A percentile compares a stretch with the other conserved stretches of the same genome.
phyloP scores from a whole-genome alignment of 2,888 invertebrate genomes.

The Torymus texanus region DNA sequence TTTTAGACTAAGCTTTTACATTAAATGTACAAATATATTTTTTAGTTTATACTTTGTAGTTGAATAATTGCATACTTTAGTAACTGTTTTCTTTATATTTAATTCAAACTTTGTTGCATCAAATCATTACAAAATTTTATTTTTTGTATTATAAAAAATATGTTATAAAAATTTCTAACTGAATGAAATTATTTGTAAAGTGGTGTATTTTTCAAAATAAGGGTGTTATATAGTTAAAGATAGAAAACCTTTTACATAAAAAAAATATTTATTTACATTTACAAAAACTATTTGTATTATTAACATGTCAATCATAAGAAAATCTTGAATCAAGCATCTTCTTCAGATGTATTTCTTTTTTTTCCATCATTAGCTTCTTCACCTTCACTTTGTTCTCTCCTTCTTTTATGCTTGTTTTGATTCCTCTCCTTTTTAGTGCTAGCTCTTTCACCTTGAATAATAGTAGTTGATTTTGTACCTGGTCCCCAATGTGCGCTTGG shows the following conservation, averaged over 20 bases:
- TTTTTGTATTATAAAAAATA: too few species aligned
- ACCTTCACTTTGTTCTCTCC: conserved; percentile 28
- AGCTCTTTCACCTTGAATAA: conserved; percentile 67
- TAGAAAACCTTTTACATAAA: neutral
- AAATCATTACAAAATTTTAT: too few species aligned
- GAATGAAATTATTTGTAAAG: too few species aligned
- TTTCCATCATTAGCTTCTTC: conserved; percentile 35
- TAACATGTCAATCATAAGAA: neutral
- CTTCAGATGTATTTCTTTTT: conserved; percentile 21
- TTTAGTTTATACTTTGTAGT: too few species aligned
- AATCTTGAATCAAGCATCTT: conserved; percentile 3
- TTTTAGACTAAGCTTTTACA: too few species aligned
- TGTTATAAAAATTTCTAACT: too few species aligned
- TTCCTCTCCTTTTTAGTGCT: conserved; percentile 57
- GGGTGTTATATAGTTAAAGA: too few species aligned
- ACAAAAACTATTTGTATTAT: conserved; percentile 19
- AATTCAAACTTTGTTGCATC: too few species aligned
- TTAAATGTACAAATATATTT: too few species aligned
- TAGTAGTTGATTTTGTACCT: conserved; percentile 86
- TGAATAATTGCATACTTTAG: too few species aligned
- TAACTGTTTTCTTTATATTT: too few species aligned
- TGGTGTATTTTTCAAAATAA: too few species aligned
- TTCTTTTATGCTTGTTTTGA: conserved; percentile 56
- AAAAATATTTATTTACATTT: conserved; percentile 29
- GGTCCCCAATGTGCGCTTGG: conserved; percentile 95